Conservation (phyloP, 2,113 vertebrate species). For the Dromiciops gliroides region DNA sequence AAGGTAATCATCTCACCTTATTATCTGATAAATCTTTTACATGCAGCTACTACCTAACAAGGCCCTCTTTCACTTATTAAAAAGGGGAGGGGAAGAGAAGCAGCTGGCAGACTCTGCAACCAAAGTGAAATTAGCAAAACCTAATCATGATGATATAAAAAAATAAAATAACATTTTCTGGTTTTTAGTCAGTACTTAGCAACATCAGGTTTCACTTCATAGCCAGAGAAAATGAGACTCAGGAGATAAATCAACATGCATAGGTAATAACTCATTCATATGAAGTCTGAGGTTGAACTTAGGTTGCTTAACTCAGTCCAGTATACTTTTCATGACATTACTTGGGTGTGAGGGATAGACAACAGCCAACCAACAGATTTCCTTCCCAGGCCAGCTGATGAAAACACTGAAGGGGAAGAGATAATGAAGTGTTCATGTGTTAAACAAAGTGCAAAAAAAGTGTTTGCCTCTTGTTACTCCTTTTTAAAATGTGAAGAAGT, state of each 20-base stretch:
- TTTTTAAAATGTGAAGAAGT: background rate
- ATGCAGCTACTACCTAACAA: conserved; percentile 46
- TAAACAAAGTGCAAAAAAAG: background rate
- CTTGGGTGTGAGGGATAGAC: background rate
- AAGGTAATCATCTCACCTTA: conserved; percentile 54
- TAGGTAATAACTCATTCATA: background rate
- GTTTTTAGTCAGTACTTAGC: conserved; percentile 25
- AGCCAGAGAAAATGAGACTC: conserved; percentile 10
- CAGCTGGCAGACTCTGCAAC: background rate
- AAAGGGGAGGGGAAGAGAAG: conserved; percentile 14
- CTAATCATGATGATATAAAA: conserved; percentile 19
- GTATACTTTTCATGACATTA: background rate
- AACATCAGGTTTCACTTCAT: conserved; percentile 39
- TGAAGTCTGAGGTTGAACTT: background rate
- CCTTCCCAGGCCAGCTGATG: background rate
- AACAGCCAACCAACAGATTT: background rate
- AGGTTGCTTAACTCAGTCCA: background rate
- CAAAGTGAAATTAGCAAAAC: conserved; percentile 60
- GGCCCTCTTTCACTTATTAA: conserved; percentile 28
- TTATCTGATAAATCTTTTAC: conserved; percentile 56
- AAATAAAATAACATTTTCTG: conserved; percentile 49
- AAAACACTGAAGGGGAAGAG: background rate
- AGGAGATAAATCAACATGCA: background rate
- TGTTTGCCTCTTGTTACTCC: background rate
- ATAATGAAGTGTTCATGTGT: background rate